A percentile compares a stretch with the other conserved stretches of the same genome.
Conservation (phyloP, 2,113 vertebrate species). For the Cinclus cinclus region DNA sequence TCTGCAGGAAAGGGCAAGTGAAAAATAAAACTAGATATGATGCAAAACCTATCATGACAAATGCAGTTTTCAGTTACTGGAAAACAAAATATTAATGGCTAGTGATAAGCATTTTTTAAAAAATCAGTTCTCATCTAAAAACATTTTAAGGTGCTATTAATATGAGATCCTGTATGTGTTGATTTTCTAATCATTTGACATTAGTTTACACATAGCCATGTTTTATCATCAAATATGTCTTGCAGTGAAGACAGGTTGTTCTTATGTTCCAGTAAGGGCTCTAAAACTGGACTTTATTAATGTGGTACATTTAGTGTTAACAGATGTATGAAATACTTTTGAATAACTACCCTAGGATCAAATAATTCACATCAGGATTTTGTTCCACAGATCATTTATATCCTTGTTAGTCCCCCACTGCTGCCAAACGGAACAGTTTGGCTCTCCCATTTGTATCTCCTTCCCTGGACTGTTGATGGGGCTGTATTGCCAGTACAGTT, state of each 20-base stretch:
- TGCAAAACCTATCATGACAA: not conserved
- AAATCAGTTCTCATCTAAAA: not conserved
- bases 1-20: not conserved
- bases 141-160: not conserved
- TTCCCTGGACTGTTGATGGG: not conserved
- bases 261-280: not conserved
- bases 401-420: not conserved
- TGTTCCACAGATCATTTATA: not conserved
- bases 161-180: not conserved
- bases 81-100: not conserved
- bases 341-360: not conserved
- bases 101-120: not conserved
- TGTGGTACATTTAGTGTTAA: not conserved
- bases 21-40: not conserved
- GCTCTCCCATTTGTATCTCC: not conserved
- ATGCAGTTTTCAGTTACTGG: not conserved
- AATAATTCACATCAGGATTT: not conserved
- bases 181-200: not conserved
- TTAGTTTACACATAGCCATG: not conserved
- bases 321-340: not conserved
- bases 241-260: not conserved
- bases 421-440: not conserved
- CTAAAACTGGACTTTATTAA: not conserved
- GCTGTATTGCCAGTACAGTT: not conserved
- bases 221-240: not conserved